Conservation (phyloP, 2,797 vertebrate genomes). For the Chromobotia macracanthus region DNA sequence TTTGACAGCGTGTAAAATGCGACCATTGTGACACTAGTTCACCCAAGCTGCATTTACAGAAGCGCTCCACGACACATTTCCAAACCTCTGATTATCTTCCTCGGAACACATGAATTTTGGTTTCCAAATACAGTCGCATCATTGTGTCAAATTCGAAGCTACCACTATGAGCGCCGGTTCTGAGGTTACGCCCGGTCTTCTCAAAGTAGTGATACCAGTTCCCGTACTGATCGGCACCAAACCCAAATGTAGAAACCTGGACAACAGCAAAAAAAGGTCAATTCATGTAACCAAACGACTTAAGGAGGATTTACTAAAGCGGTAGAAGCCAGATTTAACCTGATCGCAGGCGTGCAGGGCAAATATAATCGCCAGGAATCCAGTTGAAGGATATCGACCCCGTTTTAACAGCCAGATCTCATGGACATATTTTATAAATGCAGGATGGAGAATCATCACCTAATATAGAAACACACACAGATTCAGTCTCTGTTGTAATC, state of each 20-base stretch:
- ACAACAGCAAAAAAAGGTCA: background rate
- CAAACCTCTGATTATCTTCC: background rate
- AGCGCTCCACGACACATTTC: rapidly evolving
- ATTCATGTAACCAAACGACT: no score
- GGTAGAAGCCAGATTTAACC: no score
- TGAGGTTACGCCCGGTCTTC: background rate
- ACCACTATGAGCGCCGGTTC: background rate
- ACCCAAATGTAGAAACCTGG: slow-evolving; percentile 47
- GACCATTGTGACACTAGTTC: background rate
- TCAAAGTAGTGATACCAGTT: slow-evolving; percentile 48
- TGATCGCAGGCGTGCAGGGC: slow-evolving; percentile 43
- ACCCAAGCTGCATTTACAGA: background rate
- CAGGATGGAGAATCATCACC: slow-evolving; percentile 36
- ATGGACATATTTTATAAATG: slow-evolving; percentile 40
- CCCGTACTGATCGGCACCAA: slow-evolving; percentile 39
- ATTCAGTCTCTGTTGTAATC: no score
- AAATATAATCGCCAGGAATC: slow-evolving; percentile 38
- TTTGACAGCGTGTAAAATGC: no score
- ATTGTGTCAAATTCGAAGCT: slow-evolving; percentile 21
- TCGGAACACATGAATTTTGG: slow-evolving; percentile 33
- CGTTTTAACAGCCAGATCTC: slow-evolving; percentile 33
- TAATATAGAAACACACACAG: background rate
- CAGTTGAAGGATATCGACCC: slow-evolving; percentile 45
- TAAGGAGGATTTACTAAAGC: background rate
- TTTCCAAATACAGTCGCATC: slow-evolving; percentile 34